A percentile compares a stretch with the other conserved stretches of the same genome.
These are phyloP conservation scores for Synergus gifuensis DNA, from an alignment of 2,888 invertebrate species.

Conservation along the genomic window DNA sequence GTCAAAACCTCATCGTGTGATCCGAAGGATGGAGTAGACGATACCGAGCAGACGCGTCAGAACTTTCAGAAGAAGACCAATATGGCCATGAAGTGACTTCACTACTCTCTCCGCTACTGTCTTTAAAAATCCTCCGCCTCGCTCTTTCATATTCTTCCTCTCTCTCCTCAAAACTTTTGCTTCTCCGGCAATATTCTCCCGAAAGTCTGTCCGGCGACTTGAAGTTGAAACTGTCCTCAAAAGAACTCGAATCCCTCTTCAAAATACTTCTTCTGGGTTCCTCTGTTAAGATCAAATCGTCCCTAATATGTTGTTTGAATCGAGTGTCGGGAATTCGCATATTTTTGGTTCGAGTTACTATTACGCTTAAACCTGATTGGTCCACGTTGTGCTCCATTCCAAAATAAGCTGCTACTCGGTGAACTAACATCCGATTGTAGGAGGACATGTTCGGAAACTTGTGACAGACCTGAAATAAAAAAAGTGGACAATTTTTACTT, in stretches of 20 bases:
- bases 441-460: constrained; percentile 96
- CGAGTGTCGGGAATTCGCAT: constrained; percentile 85
- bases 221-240: constrained; percentile 83
- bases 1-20: constrained; percentile 66
- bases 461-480: constrained; percentile 74
- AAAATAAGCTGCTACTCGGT: constrained; percentile 95
- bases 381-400: constrained; percentile 97
- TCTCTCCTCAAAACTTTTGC: constrained; percentile 94
- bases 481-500: neutral
- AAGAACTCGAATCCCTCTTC: constrained; percentile 89
- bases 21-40: constrained; percentile 72
- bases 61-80: constrained; percentile 75
- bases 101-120: constrained; percentile 72
- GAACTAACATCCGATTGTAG: constrained; percentile 97
- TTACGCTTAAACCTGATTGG: constrained; percentile 87
- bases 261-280: constrained; percentile 88
- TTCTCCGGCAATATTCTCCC: constrained; percentile 83
- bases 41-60: constrained; percentile 71
- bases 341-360: constrained; percentile 89
- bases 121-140: constrained; percentile 90
- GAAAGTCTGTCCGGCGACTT: constrained; percentile 82
- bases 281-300: constrained; percentile 82
- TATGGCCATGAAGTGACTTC: constrained; percentile 74
- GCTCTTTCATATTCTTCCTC: constrained; percentile 94
- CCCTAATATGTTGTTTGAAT: constrained; percentile 86